These are phyloP conservation scores for Bombus affinis DNA, from an alignment of 1,140 invertebrate species.

Conservation along the genomic window DNA sequence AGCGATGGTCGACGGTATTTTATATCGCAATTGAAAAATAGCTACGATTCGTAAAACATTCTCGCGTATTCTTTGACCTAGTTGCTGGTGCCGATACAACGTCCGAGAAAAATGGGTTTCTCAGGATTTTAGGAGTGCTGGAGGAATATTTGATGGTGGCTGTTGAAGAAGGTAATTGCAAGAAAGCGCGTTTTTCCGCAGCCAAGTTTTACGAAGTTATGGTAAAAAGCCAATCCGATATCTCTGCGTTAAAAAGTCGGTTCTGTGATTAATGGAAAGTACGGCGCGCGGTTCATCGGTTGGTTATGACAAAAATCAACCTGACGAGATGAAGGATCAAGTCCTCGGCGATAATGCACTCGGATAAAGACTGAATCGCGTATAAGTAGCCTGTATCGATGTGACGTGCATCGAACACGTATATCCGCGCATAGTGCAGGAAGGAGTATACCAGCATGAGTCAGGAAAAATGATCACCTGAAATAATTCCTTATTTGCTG, in stretches of 20 bases:
- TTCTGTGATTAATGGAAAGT: not conserved
- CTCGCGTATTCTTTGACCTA: constrained; percentile 51
- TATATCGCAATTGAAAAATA: constrained; percentile 66
- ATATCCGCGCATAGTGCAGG: too few species aligned
- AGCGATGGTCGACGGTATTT: constrained; percentile 15
- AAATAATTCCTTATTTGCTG: too few species aligned
- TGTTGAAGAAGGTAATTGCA: constrained; percentile 25
- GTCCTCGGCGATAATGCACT: not conserved
- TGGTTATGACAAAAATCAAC: not conserved
- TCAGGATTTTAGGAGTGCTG: constrained; percentile 27
- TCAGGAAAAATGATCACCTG: too few species aligned
- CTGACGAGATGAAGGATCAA: not conserved
- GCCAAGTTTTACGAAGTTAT: not conserved
- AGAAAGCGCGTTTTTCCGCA: not conserved
- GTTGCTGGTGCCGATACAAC: constrained; percentile 34
- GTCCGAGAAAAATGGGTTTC: constrained; percentile 39
- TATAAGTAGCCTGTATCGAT: too few species aligned
- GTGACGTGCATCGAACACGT: too few species aligned
- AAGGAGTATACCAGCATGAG: too few species aligned
- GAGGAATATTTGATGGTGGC: constrained; percentile 26
- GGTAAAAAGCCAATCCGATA: not conserved
- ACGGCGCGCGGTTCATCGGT: not conserved
- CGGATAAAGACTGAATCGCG: too few species aligned
- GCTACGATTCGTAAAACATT: constrained; percentile 58
- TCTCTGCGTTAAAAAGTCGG: not conserved